Evolutionary conservation across 2,113 vertebrate species (phyloP).

Genomic region (Miniopterus natalensis): DNA sequence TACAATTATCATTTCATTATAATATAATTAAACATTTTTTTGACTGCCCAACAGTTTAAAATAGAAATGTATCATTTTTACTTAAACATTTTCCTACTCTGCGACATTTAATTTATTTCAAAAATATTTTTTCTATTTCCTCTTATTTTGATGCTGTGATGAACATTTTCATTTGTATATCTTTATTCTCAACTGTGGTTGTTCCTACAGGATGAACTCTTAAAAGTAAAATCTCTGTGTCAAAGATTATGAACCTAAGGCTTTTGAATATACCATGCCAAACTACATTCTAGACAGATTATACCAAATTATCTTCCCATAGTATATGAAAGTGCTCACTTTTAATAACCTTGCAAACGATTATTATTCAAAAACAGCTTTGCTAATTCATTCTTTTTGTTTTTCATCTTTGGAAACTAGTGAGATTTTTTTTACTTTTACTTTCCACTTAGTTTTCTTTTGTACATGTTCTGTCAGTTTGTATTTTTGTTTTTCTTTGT

Average conservation of each 20-base stretch:
- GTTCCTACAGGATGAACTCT: neutral
- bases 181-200: neutral
- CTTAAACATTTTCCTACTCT: neutral
- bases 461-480: neutral
- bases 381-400: neutral
- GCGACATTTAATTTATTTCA: neutral
- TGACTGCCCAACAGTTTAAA: neutral
- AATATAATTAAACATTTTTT: conserved; percentile 20
- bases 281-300: neutral
- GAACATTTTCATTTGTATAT: neutral
- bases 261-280: neutral
- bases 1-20: neutral
- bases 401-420: conserved; percentile 10
- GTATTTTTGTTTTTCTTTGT: conserved; percentile 33
- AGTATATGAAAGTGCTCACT: neutral
- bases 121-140: neutral
- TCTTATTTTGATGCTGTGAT: neutral
- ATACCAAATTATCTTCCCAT: neutral
- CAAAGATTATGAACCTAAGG: neutral
- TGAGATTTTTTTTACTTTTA: neutral
- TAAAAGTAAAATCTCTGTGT: neutral
- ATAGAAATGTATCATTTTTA: neutral
- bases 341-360: neutral
- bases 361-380: neutral
- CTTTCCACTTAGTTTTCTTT: conserved; percentile 35